phyloP scores from a whole-genome alignment of 2,888 invertebrate genomes.

The Crematogaster levior region DNA sequence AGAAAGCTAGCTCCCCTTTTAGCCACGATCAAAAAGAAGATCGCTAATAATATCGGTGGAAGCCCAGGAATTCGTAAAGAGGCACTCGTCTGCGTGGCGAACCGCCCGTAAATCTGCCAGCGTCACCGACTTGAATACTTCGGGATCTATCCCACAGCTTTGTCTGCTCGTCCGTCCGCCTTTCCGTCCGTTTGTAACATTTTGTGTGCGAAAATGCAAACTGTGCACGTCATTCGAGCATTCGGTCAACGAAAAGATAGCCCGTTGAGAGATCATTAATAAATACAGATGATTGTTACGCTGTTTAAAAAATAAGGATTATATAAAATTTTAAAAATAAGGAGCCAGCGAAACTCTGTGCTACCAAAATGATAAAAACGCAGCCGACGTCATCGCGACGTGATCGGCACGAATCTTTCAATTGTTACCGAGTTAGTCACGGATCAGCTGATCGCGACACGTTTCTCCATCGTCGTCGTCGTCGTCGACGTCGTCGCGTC shows the following conservation, averaged over 20 bases:
- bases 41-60: constrained; percentile 85
- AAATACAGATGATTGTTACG: neutral
- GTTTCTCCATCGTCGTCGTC: neutral
- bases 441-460: constrained; percentile 42
- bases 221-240: neutral
- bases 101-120: constrained; percentile 84
- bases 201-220: constrained; percentile 35
- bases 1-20: constrained; percentile 61
- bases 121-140: constrained; percentile 81
- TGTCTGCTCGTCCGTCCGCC: constrained; percentile 63
- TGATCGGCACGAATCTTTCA: constrained; percentile 6
- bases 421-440: neutral
- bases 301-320: neutral
- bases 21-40: constrained; percentile 82
- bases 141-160: constrained; percentile 66
- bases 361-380: neutral
- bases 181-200: constrained; percentile 33
- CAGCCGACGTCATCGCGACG: neutral
- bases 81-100: constrained; percentile 83
- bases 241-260: neutral
- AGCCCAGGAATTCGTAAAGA: constrained; percentile 83
- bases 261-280: neutral
- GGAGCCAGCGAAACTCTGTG: neutral
- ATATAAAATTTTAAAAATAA: too few relatives aligned
- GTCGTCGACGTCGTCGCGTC: constrained; percentile 1